These are phyloP conservation scores for Graptemys geographica DNA, from an alignment of 2,797 vertebrate genomes.

Conservation along the genomic window DNA sequence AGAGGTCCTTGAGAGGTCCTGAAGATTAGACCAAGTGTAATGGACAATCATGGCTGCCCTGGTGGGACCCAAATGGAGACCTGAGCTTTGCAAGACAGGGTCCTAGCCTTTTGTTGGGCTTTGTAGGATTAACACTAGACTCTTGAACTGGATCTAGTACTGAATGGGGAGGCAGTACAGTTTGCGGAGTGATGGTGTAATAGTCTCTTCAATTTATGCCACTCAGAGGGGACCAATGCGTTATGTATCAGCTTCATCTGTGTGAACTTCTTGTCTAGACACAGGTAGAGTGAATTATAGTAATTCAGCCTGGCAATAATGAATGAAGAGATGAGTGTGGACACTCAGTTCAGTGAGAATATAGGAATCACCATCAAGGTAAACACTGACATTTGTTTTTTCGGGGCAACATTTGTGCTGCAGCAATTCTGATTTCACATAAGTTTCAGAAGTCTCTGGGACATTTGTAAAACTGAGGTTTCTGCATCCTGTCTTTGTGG, in stretches of 20 bases:
- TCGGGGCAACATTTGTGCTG: not conserved
- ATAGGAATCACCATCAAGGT: not conserved
- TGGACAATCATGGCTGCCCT: not conserved
- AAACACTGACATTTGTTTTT: too few species aligned
- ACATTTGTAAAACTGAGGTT: not conserved
- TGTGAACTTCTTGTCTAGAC: not conserved
- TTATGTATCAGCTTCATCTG: not conserved
- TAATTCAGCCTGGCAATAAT: not conserved
- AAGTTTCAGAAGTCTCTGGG: not conserved
- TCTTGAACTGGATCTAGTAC: not conserved
- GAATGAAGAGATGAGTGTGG: not conserved
- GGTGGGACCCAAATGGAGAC: not conserved
- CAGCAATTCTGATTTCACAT: not conserved
- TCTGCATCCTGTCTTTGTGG: not conserved
- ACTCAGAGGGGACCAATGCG: not conserved
- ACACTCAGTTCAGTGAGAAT: not conserved
- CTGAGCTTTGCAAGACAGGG: not conserved
- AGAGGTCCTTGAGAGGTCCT: not conserved
- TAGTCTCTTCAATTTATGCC: not conserved
- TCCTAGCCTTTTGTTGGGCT: not conserved
- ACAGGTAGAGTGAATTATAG: not conserved
- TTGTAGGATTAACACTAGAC: not conserved
- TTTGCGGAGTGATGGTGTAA: not conserved
- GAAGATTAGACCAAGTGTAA: not conserved
- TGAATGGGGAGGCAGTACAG: not conserved